Evolutionary conservation across 2,113 vertebrate genomes (phyloP).

Genomic region (Callospermophilus lateralis): DNA sequence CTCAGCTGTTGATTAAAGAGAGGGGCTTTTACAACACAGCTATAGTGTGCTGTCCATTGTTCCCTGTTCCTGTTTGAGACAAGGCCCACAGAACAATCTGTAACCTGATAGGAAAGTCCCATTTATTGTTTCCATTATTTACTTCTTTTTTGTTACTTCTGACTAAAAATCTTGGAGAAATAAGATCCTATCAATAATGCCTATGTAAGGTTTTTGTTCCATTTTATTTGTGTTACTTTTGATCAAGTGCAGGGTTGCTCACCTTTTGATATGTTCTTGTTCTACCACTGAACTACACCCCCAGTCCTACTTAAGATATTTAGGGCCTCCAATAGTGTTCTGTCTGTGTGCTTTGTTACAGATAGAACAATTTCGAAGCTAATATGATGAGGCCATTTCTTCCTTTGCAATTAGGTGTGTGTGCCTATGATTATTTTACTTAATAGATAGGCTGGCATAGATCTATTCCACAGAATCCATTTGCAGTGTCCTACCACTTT

Average conservation of each 20-base stretch:
- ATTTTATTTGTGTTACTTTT: not conserved
- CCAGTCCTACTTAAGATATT: not conserved
- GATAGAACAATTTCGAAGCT: not conserved
- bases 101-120: not conserved
- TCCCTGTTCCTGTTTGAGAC: not conserved
- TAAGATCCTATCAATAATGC: not conserved
- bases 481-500: not conserved
- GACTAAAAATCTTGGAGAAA: slow-evolving; percentile 34
- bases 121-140: slow-evolving; percentile 25
- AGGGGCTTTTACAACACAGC: not conserved
- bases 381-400: not conserved
- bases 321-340: not conserved
- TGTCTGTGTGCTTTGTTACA: not conserved
- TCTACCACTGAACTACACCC: not conserved
- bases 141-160: not conserved
- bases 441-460: not conserved
- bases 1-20: not conserved
- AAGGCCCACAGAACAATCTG: not conserved
- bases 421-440: not conserved
- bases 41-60: not conserved
- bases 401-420: not conserved
- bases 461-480: not conserved
- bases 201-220: not conserved
- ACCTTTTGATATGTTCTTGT: not conserved
- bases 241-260: not conserved